Percentiles rank a stretch among this genome's conserved stretches.
Evolutionary conservation across 2,113 vertebrate species (phyloP).

Genomic region (Danionella cerebrum): DNA sequence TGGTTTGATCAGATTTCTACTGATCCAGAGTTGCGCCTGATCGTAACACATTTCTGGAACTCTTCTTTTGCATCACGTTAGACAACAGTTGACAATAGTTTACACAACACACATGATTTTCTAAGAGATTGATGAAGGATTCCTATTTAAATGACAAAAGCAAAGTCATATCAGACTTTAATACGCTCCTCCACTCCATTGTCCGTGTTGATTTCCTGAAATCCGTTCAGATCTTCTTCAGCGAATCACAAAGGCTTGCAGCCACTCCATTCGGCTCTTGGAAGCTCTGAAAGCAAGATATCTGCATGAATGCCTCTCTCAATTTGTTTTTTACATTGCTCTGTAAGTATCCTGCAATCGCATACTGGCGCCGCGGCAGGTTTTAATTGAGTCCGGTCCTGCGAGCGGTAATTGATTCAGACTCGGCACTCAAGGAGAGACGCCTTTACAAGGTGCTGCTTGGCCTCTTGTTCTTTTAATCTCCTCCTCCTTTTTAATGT

Average conservation of each 20-base stretch:
- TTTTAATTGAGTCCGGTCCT: constrained; percentile 82
- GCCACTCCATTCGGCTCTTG: constrained; percentile 64
- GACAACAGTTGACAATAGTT: no score
- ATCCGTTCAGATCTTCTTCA: constrained; percentile 58
- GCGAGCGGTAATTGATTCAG: constrained; percentile 88
- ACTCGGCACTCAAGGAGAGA: constrained; percentile 72
- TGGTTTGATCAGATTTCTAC: no score
- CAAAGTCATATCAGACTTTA: constrained; percentile 67
- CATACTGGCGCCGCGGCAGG: constrained; percentile 59
- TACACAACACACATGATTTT: constrained; percentile 58
- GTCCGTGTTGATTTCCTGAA: constrained; percentile 43
- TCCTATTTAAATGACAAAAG: constrained; percentile 64
- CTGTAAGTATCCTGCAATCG: constrained; percentile 67
- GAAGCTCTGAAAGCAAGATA: constrained; percentile 69
- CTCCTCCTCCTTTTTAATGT: constrained; percentile 86
- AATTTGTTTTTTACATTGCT: constrained; percentile 68
- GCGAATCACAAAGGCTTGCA: constrained; percentile 61
- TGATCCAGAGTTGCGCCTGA: no score
- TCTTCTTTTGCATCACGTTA: no score
- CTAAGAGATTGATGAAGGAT: constrained; percentile 54
- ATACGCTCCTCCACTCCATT: constrained; percentile 42
- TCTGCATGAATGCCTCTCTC: constrained; percentile 69
- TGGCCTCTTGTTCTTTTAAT: constrained; percentile 78
- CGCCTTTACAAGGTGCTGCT: constrained; percentile 85
- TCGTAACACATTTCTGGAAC: no score